Base-by-base conservation (phyloP, 2,797 vertebrate species). In the Ctenochaetus hawaiiensis region DNA sequence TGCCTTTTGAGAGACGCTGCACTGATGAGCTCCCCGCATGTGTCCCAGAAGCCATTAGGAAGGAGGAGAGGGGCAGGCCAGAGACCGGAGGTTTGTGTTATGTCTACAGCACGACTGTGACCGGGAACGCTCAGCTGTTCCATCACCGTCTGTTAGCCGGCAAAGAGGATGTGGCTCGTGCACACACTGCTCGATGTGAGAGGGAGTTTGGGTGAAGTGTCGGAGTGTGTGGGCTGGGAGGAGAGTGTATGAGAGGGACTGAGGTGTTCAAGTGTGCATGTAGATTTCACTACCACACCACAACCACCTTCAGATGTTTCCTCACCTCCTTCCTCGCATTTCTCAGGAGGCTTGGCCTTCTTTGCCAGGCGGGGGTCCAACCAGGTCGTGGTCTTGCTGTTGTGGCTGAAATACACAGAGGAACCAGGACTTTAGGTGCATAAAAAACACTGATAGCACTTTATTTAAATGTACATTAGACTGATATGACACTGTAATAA, bases 371-470 rank as follows among this genome's bases (percentile, higher is more conserved):
- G 96, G 7, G 98, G 98, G 91, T 99, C 98, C 86, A 99, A 93
- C 98, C 98, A 99, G 4, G 98, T 99, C 7, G 98, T 99, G 48
- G 98, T 99, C 94, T 99, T 99, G 82, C 96, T 97, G 93, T 99
- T 99, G 84, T 99, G 98, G 88, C 98, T 99, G 85, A 23, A 87
- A 75, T 69, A 84, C 23, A 94, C 84, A 93, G 72, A 52, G 17
- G 0, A 83, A 10, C 72, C 2, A 23, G 4, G 4, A 63, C 22
- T 83, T 87, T 52, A 76, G 59, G 43, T 13, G 16, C 18, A 43
- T 17, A 65, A 30, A 30, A 30, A 4, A n/a, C n/a, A 30, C 26
- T 30, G 26, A 30, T 30, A 30, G 26, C 26, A 30, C 26, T 30
- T 30, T 30, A 30, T 30, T 30, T 30, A 30, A 30, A 30, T 4